Conservation (phyloP, 2,888 invertebrate species). For the Argyresthia albistria region DNA sequence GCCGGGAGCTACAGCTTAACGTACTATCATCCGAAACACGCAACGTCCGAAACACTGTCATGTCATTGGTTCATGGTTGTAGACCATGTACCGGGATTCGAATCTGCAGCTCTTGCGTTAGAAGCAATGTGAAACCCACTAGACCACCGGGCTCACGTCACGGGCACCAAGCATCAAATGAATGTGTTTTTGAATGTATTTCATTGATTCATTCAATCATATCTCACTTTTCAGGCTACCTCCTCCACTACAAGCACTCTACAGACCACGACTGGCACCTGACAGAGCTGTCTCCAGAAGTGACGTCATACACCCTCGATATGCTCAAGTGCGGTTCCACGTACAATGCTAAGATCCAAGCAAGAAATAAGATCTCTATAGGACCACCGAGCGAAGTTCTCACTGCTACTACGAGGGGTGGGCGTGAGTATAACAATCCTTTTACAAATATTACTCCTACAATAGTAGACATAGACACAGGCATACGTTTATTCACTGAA, state of each 20-base stretch:
- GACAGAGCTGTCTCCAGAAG: constrained; percentile 81
- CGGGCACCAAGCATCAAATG: too few relatives aligned
- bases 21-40: too few relatives aligned
- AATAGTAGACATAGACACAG: background rate
- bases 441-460: background rate
- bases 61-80: too few relatives aligned
- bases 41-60: too few relatives aligned
- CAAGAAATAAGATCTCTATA: constrained; percentile 82
- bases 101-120: too few relatives aligned
- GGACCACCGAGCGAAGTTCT: constrained; percentile 79
- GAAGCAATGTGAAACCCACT: too few relatives aligned
- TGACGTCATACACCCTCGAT: constrained; percentile 78
- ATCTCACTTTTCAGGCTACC: constrained; percentile 71
- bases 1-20: too few relatives aligned
- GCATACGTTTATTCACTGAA: background rate
- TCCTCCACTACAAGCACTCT: constrained; percentile 78
- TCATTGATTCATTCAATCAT: too few relatives aligned
- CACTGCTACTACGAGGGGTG: constrained; percentile 81
- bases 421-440: constrained; percentile 55
- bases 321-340: constrained; percentile 84
- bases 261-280: constrained; percentile 80
- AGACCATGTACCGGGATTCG: too few relatives aligned
- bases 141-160: too few relatives aligned
- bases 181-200: too few relatives aligned
- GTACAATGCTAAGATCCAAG: constrained; percentile 82